Evolutionary conservation across 2,797 vertebrate genomes (phyloP).

Genomic region (Tachyglossus aculeatus): DNA sequence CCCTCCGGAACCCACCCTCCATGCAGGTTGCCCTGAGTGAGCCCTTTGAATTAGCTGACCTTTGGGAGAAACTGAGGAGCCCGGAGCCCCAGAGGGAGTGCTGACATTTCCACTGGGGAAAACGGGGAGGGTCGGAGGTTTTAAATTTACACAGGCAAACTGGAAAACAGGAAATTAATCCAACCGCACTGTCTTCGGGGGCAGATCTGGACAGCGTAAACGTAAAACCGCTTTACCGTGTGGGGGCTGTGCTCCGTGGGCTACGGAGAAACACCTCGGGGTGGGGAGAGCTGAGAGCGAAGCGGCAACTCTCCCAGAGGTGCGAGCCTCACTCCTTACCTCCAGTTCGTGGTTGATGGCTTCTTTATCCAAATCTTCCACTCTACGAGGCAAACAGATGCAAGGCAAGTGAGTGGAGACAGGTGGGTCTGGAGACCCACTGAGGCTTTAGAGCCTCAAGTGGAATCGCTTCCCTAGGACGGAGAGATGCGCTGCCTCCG

Average conservation of each 20-base stretch:
- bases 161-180: not conserved
- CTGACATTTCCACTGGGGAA: slow-evolving; percentile 33
- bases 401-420: not conserved
- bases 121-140: slow-evolving; percentile 11
- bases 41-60: slow-evolving; percentile 1
- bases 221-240: slow-evolving; percentile 14
- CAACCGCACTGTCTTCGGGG: not conserved
- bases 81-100: slow-evolving; percentile 19
- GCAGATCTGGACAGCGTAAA: slow-evolving; percentile 7
- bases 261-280: slow-evolving; percentile 9
- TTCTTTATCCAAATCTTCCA: slow-evolving; percentile 56
- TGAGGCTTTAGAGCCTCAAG: not conserved
- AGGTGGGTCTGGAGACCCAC: not conserved
- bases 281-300: not conserved
- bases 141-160: not conserved
- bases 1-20: slow-evolving; percentile 12
- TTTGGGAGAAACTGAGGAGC: slow-evolving; percentile 16
- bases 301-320: not conserved
- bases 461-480: too few species aligned
- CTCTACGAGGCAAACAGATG: slow-evolving; percentile 62
- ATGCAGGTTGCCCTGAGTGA: slow-evolving; percentile 35
- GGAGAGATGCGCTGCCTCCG: too few species aligned
- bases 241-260: not conserved
- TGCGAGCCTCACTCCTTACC: slow-evolving; percentile 52
- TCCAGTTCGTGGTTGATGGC: slow-evolving; percentile 62